Evolutionary conservation across 2,888 invertebrate species (phyloP).

Genomic region (Nephrocerus scutellatus): DNA sequence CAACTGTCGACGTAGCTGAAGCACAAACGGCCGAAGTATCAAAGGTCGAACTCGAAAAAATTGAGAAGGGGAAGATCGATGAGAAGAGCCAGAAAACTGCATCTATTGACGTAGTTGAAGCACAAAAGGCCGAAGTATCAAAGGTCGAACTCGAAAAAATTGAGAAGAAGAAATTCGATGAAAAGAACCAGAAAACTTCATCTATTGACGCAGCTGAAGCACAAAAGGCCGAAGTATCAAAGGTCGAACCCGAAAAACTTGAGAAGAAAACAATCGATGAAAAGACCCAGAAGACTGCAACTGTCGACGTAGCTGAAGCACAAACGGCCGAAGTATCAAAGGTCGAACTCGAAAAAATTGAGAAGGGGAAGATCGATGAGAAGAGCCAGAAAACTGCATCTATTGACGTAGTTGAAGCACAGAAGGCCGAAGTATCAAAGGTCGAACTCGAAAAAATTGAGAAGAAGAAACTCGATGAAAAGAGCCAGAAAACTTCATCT

Average conservation of each 20-base stretch:
- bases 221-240: constrained; percentile 7
- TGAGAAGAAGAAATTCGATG: constrained; percentile 2
- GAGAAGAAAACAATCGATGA: constrained; percentile 2
- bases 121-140: neutral
- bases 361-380: constrained; percentile 4
- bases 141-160: constrained; percentile 1
- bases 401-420: constrained; percentile 12
- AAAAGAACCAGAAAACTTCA: constrained; percentile 6
- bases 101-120: neutral
- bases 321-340: constrained; percentile 13
- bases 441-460: constrained; percentile 12
- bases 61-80: neutral
- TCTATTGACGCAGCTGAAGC: constrained; percentile 2
- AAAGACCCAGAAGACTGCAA: constrained; percentile 15
- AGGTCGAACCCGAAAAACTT: constrained; percentile 3
- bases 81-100: neutral
- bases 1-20: neutral
- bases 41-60: neutral
- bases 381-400: neutral
- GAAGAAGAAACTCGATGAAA: constrained; percentile 5
- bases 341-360: neutral
- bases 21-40: neutral
- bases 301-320: constrained; percentile 14
- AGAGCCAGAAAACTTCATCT: neutral
- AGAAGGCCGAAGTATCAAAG: constrained; percentile 7